Evolutionary conservation across 1,140 invertebrate genomes (phyloP).

Genomic region (Nasonia vitripennis): DNA sequence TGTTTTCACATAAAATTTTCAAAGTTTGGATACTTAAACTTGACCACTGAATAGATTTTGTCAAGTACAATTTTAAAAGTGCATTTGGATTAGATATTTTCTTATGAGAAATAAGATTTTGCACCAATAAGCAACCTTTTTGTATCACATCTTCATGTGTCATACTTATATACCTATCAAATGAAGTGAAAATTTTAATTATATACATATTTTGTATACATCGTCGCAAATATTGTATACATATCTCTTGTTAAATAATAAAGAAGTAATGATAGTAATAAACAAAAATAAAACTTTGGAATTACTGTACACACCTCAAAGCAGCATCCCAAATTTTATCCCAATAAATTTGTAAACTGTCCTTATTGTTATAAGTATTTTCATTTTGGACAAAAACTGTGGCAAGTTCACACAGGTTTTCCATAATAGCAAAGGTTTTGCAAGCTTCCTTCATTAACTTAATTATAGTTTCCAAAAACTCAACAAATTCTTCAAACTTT

Average conservation of each 20-base stretch:
- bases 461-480: conserved; percentile 66
- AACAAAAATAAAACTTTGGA: conserved; percentile 8
- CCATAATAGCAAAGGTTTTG: conserved; percentile 64
- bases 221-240: not conserved
- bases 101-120: conserved; percentile 64
- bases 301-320: conserved; percentile 64
- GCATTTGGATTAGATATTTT: conserved; percentile 63
- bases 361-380: conserved; percentile 48
- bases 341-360: conserved; percentile 64
- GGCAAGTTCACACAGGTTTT: conserved; percentile 67
- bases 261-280: not conserved
- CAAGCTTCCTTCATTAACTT: conserved; percentile 64
- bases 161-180: conserved; percentile 60
- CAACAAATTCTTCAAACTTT: conserved; percentile 62
- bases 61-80: conserved; percentile 69
- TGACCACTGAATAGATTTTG: conserved; percentile 66
- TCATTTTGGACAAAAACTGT: conserved; percentile 65
- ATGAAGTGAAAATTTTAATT: conserved; percentile 42
- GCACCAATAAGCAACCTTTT: conserved; percentile 67
- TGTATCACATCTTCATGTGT: conserved; percentile 65
- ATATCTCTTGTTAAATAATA: not conserved
- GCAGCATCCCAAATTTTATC: conserved; percentile 70
- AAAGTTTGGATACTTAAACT: conserved; percentile 68
- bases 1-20: conserved; percentile 59
- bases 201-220: not conserved